These are phyloP conservation scores for Abrostola triplasia DNA, from an alignment of 2,888 invertebrate genomes.

Conservation along the genomic window DNA sequence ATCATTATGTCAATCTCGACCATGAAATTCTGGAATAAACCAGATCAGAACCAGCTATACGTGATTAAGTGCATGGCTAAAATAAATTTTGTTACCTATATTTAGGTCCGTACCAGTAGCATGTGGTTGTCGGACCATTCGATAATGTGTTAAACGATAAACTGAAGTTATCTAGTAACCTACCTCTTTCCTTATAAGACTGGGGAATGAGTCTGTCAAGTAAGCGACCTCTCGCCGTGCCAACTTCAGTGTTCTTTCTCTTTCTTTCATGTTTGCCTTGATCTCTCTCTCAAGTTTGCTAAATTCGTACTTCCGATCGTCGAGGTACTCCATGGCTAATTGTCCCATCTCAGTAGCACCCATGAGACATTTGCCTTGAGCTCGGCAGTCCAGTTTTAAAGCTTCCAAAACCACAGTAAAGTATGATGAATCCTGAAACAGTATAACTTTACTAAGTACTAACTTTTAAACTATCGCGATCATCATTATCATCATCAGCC, in stretches of 20 bases:
- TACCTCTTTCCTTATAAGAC: slow-evolving; percentile 83
- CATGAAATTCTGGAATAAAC: too few relatives aligned
- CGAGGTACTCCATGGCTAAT: slow-evolving; percentile 90
- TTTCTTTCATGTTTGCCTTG: slow-evolving; percentile 89
- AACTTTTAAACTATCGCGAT: too few relatives aligned
- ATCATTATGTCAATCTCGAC: too few relatives aligned
- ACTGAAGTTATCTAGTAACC: slow-evolving; percentile 16
- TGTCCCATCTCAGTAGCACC: slow-evolving; percentile 91
- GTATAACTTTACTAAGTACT: neutral
- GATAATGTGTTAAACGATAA: too few relatives aligned
- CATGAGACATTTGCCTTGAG: slow-evolving; percentile 90
- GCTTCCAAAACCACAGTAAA: slow-evolving; percentile 89
- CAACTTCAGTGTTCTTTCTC: slow-evolving; percentile 87
- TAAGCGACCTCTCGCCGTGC: slow-evolving; percentile 83
- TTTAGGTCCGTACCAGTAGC: too few relatives aligned
- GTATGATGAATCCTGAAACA: slow-evolving; percentile 89
- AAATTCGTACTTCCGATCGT: slow-evolving; percentile 89
- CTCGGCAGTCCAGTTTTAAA: slow-evolving; percentile 87
- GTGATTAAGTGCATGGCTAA: neutral
- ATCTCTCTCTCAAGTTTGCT: slow-evolving; percentile 88
- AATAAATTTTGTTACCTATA: too few relatives aligned
- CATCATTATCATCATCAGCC: too few relatives aligned
- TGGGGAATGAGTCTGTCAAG: slow-evolving; percentile 81
- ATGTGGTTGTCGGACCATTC: too few relatives aligned
- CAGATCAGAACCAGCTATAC: too few relatives aligned